Base-by-base conservation (phyloP, 2,888 invertebrate genomes). In the Epistrophe eligans region DNA sequence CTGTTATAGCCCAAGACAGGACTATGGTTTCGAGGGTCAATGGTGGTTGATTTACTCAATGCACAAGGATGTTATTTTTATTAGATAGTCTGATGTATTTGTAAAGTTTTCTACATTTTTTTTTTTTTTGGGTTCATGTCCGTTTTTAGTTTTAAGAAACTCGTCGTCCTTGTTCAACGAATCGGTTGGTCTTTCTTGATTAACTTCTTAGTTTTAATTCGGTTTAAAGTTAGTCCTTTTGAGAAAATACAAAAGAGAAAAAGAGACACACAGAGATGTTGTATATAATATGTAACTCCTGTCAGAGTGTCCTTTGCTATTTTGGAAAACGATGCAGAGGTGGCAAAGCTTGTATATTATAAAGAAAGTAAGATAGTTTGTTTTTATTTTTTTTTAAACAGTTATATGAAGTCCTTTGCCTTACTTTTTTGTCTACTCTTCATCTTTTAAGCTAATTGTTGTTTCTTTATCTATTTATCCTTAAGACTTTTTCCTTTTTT, bases 131-230 rank as follows among this genome's bases (percentile, higher is more conserved):
- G 55, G 70, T 62, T 43, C 70, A 55, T 43, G 40, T 38, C 28
- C 24, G 38, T 50, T 45, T 48, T 35, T 24, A 43, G 52, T 52
- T 55, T 7, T 0, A 38, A 55, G 40, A 7, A 50, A 66, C 48
- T 66, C 40, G 6, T 70, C 55, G 17, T 55, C 13, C 38, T 40
- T 43, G 50, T 13, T 50, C 48, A 45, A 76, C 43, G 28, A 57
- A 52, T 67, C 48, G 52, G 38, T 55, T 19, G 70, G 55, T 70
- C 48, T 15, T 55, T 83, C 76, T 76, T 87, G 87, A 87, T 87
- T 87, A 87, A 87, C 83, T 83, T 87, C 87, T 87, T 83, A 87
- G 83, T 87, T 87, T 87, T 87, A 87, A 87, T 87, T 87, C 67
- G 71, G 87, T 83, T 87, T 87, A 83, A 87, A 87, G 87, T 87